phyloP scores from a whole-genome alignment of 2,888 invertebrate species.

The Sarcophaga variegata region DNA sequence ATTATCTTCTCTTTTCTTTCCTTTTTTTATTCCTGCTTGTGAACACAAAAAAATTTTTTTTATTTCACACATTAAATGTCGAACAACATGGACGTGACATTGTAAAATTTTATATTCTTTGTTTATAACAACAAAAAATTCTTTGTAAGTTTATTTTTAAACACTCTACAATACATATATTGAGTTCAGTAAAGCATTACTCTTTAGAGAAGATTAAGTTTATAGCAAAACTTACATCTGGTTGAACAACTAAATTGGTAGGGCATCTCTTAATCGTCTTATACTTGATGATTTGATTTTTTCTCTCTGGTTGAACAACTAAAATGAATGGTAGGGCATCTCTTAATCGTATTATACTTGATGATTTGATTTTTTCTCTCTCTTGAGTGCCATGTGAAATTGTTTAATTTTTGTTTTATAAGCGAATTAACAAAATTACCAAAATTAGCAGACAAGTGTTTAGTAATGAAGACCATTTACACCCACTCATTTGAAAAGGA shows the following conservation, averaged over 20 bases:
- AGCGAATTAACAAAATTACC: slow-evolving; percentile 4
- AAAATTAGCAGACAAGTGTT: not conserved
- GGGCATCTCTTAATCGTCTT: not conserved
- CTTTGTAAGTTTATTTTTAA: not conserved
- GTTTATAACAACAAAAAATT: not conserved
- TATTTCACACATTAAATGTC: not conserved
- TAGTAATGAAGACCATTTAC: not conserved
- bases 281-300: not conserved
- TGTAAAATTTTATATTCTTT: slow-evolving; percentile 26
- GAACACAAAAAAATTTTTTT: not conserved
- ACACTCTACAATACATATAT: not conserved
- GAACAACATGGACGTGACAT: slow-evolving; percentile 49
- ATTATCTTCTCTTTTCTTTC: not conserved
- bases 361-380: not conserved
- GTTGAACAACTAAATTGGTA: too few species aligned
- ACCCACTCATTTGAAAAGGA: slow-evolving; percentile 34
- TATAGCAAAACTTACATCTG: too few species aligned
- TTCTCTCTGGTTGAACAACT: not conserved
- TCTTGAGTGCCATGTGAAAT: not conserved
- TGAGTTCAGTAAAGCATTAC: too few species aligned
- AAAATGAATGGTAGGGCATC: too few species aligned
- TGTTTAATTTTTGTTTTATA: slow-evolving; percentile 23
- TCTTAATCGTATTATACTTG: not conserved
- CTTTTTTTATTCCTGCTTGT: not conserved
- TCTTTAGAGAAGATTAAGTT: too few species aligned